Percentiles rank a stretch among this genome's conserved stretches.
phyloP scores from a whole-genome alignment of 2,888 invertebrate genomes.

The Sceliomorpha sp. region DNA sequence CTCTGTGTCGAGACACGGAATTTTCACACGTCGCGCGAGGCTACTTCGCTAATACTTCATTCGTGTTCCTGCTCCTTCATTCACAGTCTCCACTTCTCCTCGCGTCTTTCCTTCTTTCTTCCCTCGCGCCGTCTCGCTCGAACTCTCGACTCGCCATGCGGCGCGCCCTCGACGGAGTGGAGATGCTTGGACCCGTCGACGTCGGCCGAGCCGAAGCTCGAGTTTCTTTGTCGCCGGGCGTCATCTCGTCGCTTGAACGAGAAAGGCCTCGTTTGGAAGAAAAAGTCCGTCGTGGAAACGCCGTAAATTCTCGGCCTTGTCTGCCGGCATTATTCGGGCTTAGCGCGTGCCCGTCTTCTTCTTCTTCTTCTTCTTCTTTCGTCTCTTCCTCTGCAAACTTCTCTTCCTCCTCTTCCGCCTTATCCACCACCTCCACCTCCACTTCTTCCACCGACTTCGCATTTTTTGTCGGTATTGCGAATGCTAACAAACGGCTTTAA shows the following conservation, averaged over 20 bases:
- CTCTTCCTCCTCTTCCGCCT: no score
- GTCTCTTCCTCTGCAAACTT: no score
- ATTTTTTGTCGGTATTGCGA: conserved; percentile 40
- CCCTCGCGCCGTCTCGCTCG: conserved; percentile 12
- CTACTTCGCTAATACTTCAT: conserved; percentile 45
- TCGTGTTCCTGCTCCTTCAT: conserved; percentile 39
- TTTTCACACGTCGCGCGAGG: conserved; percentile 42
- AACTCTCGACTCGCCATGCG: conserved; percentile 12
- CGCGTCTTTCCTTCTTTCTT: conserved; percentile 22
- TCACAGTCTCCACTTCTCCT: conserved; percentile 20
- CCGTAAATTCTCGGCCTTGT: conserved; percentile 64
- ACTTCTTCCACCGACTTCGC: conserved; percentile 25
- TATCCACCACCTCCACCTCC: no score
- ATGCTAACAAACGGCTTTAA: conserved; percentile 70
- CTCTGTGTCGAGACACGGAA: conserved; percentile 38
- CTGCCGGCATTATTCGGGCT: conserved; percentile 68
- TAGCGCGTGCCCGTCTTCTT: conserved; percentile 57
- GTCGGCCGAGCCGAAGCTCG: conserved; percentile 55
- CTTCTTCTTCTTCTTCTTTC: conserved; percentile 12
- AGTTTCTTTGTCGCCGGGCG: conserved; percentile 57
- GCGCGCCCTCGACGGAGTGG: conserved; percentile 27
- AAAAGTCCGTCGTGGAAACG: conserved; percentile 44
- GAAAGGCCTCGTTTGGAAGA: conserved; percentile 42
- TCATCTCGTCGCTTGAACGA: conserved; percentile 52
- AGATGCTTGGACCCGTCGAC: conserved; percentile 47